phyloP scores from a whole-genome alignment of 2,888 invertebrate species.

The Synanthedon andrenaeformis region DNA sequence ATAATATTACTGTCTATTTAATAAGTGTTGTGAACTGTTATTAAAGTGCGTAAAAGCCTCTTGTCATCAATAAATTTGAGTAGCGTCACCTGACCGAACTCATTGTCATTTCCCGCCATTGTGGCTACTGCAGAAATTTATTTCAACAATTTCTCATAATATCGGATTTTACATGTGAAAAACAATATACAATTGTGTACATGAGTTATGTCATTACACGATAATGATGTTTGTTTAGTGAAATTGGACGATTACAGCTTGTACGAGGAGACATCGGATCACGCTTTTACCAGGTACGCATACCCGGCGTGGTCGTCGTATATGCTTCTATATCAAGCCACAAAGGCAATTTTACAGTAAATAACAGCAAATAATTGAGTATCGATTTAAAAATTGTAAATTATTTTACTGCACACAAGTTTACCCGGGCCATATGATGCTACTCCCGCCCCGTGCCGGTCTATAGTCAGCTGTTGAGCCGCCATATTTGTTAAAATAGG shows the following conservation, averaged over 20 bases:
- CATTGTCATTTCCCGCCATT: conserved; percentile 73
- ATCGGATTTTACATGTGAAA: conserved; percentile 36
- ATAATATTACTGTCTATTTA: conserved; percentile 3
- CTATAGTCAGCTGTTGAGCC: conserved; percentile 69
- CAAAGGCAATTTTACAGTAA: conserved; percentile 3
- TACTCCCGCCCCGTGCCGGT: conserved; percentile 61
- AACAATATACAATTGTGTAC: conserved; percentile 28
- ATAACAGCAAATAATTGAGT: conserved; percentile 2
- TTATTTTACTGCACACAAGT: conserved; percentile 14
- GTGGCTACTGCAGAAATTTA: conserved; percentile 51
- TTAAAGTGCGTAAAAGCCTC: conserved; percentile 17
- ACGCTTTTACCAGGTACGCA: conserved; percentile 65
- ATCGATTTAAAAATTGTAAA: conserved; percentile 4
- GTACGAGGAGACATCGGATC: conserved; percentile 68
- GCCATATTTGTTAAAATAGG: conserved; percentile 70
- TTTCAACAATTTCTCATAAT: conserved; percentile 22
- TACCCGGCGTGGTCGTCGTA: conserved; percentile 59
- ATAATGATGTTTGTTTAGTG: conserved; percentile 67
- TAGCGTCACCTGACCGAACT: conserved; percentile 69
- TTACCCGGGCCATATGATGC: conserved; percentile 40
- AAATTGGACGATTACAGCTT: conserved; percentile 68
- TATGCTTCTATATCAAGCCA: conserved; percentile 5
- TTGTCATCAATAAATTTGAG: conserved; percentile 34
- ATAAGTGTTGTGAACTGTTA: neutral
- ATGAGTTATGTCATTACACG: conserved; percentile 67